Evolutionary conservation across 2,797 vertebrate genomes (phyloP).

Genomic region (Intellagama lesueurii): DNA sequence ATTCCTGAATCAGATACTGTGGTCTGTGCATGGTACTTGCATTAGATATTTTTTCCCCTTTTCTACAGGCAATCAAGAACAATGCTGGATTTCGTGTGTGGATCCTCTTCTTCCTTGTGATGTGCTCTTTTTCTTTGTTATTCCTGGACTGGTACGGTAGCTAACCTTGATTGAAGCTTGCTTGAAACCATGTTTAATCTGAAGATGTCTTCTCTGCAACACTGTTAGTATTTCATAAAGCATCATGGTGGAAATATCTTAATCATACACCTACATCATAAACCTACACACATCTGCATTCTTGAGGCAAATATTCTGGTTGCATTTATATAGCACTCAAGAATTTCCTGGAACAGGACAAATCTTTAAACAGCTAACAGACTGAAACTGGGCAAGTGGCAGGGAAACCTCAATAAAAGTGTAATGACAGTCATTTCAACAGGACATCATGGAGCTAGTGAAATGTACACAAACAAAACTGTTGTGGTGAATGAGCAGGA

Average conservation of each 20-base stretch:
- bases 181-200: not conserved
- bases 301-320: not conserved
- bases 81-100: conserved; percentile 98
- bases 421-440: not conserved
- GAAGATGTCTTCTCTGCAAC: not conserved
- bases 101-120: conserved; percentile 98
- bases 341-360: not conserved
- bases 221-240: rapidly evolving
- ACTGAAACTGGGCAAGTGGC: not conserved
- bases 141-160: conserved; percentile 99
- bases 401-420: not conserved
- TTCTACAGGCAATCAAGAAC: conserved; percentile 94
- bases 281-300: rapidly evolving
- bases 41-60: not conserved
- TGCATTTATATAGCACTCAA: conserved; percentile 4
- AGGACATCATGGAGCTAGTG: not conserved
- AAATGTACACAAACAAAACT: not conserved
- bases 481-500: conserved; percentile 12
- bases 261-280: not conserved
- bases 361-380: not conserved
- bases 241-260: not conserved
- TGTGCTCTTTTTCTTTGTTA: conserved; percentile 98
- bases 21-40: too few relatives aligned
- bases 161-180: conserved; percentile 70
- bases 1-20: not conserved